These are phyloP conservation scores for Carettochelys insculpta DNA, from an alignment of 2,113 vertebrate species.

Conservation along the genomic window DNA sequence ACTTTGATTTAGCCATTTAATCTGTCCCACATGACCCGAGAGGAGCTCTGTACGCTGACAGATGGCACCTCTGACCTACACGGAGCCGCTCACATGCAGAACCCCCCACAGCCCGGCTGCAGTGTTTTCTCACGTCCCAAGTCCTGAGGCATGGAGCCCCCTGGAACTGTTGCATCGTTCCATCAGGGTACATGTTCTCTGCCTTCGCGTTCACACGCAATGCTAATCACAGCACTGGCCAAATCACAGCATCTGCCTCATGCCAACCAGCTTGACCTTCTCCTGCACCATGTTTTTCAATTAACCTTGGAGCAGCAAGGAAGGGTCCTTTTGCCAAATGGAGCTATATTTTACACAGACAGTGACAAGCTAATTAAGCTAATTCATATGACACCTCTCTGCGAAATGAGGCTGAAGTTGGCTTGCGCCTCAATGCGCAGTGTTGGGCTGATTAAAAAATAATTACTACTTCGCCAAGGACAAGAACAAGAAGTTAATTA, in stretches of 20 bases:
- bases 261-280: conserved; percentile 23
- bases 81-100: accelerated
- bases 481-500: conserved; percentile 86
- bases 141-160: neutral
- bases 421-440: conserved; percentile 73
- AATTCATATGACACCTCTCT: conserved; percentile 83
- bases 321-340: conserved; percentile 69
- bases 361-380: conserved; percentile 85
- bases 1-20: accelerated
- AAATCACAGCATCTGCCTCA: neutral
- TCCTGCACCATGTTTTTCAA: conserved; percentile 71
- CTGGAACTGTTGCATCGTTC: accelerated
- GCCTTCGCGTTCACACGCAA: neutral
- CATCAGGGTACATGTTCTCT: accelerated
- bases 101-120: accelerated
- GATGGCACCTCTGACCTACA: neutral
- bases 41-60: neutral
- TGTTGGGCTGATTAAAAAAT: conserved; percentile 82
- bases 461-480: conserved; percentile 83
- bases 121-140: accelerated
- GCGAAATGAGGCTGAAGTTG: conserved; percentile 76
- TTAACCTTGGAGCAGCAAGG: conserved; percentile 80
- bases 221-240: neutral
- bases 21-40: neutral
- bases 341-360: conserved; percentile 77